Evolutionary conservation across 2,888 invertebrate species (phyloP).

Genomic region (Tryphoninae sp.): DNA sequence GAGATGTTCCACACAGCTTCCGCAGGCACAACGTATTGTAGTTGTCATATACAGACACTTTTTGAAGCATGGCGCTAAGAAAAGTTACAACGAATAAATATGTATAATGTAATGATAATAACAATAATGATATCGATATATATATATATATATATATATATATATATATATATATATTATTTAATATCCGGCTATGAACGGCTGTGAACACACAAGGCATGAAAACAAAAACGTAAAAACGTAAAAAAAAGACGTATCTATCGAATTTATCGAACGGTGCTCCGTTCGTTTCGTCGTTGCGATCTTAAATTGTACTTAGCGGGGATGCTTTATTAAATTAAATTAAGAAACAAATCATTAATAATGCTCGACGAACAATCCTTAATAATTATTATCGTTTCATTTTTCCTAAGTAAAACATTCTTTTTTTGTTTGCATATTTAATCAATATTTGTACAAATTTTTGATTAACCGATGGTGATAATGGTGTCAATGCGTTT

Average conservation of each 20-base stretch:
- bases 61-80: conserved; percentile 64
- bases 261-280: conserved; percentile 37
- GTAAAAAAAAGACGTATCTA: conserved; percentile 35
- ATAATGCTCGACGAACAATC: no score
- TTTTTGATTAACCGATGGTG: no score
- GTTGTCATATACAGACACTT: conserved; percentile 64
- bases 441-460: no score
- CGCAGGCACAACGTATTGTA: conserved; percentile 65
- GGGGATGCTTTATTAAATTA: no score
- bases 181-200: conserved; percentile 59
- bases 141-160: conserved; percentile 35
- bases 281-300: conserved; percentile 46
- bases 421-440: no score
- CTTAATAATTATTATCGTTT: no score
- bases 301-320: background rate
- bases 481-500: no score
- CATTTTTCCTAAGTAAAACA: no score
- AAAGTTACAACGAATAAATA: conserved; percentile 58
- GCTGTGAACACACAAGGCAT: conserved; percentile 60
- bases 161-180: conserved; percentile 17
- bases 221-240: conserved; percentile 18
- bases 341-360: no score
- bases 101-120: conserved; percentile 26
- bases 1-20: conserved; percentile 68
- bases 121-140: conserved; percentile 17